phyloP scores from a whole-genome alignment of 2,113 vertebrate species.

The Catagonus wagneri region DNA sequence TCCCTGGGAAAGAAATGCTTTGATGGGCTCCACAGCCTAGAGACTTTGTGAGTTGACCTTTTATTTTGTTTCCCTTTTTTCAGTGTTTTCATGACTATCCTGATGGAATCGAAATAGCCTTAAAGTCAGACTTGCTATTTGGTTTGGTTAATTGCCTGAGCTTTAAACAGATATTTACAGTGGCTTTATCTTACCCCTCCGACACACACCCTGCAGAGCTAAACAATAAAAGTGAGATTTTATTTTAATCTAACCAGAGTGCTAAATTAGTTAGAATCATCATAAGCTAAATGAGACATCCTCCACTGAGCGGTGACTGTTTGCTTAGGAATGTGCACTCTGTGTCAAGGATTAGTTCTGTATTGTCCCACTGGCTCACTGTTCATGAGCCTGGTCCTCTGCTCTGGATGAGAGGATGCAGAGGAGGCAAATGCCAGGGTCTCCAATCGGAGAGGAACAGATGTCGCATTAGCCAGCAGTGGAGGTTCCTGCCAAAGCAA shows the following conservation, averaged over 20 bases:
- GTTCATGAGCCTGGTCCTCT: neutral
- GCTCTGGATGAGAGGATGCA: neutral
- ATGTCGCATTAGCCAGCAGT: neutral
- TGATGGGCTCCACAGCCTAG: slow-evolving; percentile 92
- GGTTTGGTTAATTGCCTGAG: slow-evolving; percentile 82
- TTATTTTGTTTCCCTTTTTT: slow-evolving; percentile 87
- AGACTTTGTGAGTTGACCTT: slow-evolving; percentile 94
- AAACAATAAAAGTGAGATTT: slow-evolving; percentile 63
- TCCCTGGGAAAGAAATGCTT: slow-evolving; percentile 94
- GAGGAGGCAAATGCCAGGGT: neutral
- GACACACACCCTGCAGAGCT: slow-evolving; percentile 50
- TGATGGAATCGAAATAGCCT: slow-evolving; percentile 85
- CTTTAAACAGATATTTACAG: slow-evolving; percentile 80
- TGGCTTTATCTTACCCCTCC: slow-evolving; percentile 60
- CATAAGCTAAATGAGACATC: slow-evolving; percentile 46
- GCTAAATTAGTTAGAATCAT: slow-evolving; percentile 38
- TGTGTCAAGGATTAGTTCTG: neutral
- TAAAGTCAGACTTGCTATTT: slow-evolving; percentile 83
- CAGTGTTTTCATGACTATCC: slow-evolving; percentile 89
- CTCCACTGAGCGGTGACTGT: neutral
- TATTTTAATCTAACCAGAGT: slow-evolving; percentile 46
- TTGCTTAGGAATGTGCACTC: slow-evolving; percentile 27
- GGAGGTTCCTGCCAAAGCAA: neutral
- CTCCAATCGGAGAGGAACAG: neutral
- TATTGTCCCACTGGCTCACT: neutral